Evolutionary conservation across 2,797 vertebrate species (phyloP).

Genomic region (Cottoperca gobio): DNA sequence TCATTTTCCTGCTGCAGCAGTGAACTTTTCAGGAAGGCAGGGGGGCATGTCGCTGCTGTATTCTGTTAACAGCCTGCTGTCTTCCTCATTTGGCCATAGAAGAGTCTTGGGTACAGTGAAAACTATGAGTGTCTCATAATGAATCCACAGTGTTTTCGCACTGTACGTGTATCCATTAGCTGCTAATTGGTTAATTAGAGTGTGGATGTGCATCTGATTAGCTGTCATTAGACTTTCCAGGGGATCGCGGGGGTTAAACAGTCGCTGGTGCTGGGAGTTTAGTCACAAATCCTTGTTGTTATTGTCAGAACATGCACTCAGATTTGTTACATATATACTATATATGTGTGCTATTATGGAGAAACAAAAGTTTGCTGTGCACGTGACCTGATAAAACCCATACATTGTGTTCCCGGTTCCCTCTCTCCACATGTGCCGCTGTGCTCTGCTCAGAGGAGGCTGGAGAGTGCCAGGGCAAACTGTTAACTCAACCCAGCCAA

Average conservation of each 20-base stretch:
- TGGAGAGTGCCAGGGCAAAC: slow-evolving; percentile 72
- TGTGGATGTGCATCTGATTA: slow-evolving; percentile 76
- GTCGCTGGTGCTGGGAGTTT: slow-evolving; percentile 30
- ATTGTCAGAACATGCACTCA: slow-evolving; percentile 7
- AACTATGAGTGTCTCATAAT: slow-evolving; percentile 49
- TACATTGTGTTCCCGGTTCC: slow-evolving; percentile 49
- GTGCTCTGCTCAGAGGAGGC: slow-evolving; percentile 56
- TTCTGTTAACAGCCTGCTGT: slow-evolving; percentile 22
- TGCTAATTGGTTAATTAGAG: slow-evolving; percentile 78
- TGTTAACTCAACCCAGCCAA: slow-evolving; percentile 80
- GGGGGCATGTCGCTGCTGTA: neutral
- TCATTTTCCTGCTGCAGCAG: slow-evolving; percentile 1
- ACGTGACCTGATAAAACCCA: neutral
- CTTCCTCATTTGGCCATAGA: slow-evolving; percentile 40
- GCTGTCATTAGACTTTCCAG: slow-evolving; percentile 73
- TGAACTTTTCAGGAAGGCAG: slow-evolving; percentile 5
- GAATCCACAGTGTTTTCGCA: slow-evolving; percentile 54
- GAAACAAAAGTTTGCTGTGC: neutral
- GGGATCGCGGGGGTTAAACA: slow-evolving; percentile 58
- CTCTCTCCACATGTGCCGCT: slow-evolving; percentile 59
- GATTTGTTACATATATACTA: neutral
- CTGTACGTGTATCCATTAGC: slow-evolving; percentile 70
- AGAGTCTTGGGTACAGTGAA: slow-evolving; percentile 55
- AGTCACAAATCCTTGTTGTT: slow-evolving; percentile 27
- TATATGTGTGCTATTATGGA: neutral